Base-by-base conservation (phyloP, 2,888 invertebrate genomes). In the Galeruca laticollis region DNA sequence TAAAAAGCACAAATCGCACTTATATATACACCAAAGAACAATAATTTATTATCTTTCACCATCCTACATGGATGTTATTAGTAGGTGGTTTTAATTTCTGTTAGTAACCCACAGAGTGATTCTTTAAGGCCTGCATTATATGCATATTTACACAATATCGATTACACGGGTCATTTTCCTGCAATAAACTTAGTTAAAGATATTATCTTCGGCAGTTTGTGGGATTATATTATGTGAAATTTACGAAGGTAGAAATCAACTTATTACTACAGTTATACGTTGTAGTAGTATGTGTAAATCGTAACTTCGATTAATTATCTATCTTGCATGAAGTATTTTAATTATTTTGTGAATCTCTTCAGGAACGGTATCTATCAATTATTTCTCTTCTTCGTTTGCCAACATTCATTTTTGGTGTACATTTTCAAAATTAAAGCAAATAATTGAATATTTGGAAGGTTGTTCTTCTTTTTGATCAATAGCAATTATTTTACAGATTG, bases 41-140 rank as follows among this genome's bases (percentile, higher is more conserved):
- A 52, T 52, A 52, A 52, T 52, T 52, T 52, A 52, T 52, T 26
- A 26, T 52, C 21, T 52, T 52, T 52, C 11, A 11, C 4, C 52
- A 26, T 13, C 52, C 52, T 26, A 52, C 52, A 26, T 52, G 52
- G 52, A 52, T 26, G 52, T 26, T 52, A 26, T 26, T 52, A 52
- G 52, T 52, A 52, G 52, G 52, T 52, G 52, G 52, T 26, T 26
- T 26, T 52, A 52, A 52, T 52, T 52, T 52, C 18, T 47, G 26
- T 26, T 52, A 26, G 26, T 52, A 52, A 52, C 52, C 52, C 21
- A 52, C 52, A 52, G 52, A 26, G 13, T 11, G 26, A 21, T 26
- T 21, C 26, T 52, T 47, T 47, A 47, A 47, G 18, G 47, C 8
- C 6, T 47, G 47, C 9, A 47, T 47, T 47, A 18, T 18, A 9